phyloP scores from a whole-genome alignment of 2,888 invertebrate genomes.

The Pharmacophagus antenor region DNA sequence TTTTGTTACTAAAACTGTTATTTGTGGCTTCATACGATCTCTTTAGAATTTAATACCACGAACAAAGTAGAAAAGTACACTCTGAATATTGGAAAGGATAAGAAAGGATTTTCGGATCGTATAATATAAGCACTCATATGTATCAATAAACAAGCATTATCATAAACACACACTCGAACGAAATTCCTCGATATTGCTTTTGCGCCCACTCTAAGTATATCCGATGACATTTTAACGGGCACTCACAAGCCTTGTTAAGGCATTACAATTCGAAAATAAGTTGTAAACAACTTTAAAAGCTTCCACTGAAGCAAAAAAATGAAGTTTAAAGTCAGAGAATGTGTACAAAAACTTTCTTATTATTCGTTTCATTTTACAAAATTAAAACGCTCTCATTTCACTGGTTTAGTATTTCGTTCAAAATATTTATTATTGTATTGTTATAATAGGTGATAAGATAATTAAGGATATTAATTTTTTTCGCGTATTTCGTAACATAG shows the following conservation, averaged over 20 bases:
- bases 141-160: conserved; percentile 12
- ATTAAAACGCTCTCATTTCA: background rate
- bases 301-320: conserved; percentile 7
- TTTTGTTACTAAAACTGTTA: too few species aligned
- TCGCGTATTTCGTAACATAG: too few species aligned
- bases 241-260: conserved; percentile 11
- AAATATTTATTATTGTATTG: too few species aligned
- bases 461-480: too few species aligned
- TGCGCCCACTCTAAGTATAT: conserved; percentile 8
- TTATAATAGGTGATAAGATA: too few species aligned
- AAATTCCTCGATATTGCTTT: background rate
- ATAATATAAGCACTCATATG: background rate
- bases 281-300: conserved; percentile 25
- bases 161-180: background rate
- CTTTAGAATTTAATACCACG: too few species aligned
- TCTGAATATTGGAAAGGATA: background rate
- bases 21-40: too few species aligned
- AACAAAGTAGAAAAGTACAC: background rate
- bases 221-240: conserved; percentile 26
- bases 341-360: background rate
- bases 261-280: conserved; percentile 16
- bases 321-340: too few species aligned
- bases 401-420: too few species aligned
- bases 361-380: background rate
- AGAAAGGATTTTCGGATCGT: background rate